These are phyloP conservation scores for Sciurus niger DNA, from an alignment of 2,113 vertebrate species.

Conservation along the genomic window DNA sequence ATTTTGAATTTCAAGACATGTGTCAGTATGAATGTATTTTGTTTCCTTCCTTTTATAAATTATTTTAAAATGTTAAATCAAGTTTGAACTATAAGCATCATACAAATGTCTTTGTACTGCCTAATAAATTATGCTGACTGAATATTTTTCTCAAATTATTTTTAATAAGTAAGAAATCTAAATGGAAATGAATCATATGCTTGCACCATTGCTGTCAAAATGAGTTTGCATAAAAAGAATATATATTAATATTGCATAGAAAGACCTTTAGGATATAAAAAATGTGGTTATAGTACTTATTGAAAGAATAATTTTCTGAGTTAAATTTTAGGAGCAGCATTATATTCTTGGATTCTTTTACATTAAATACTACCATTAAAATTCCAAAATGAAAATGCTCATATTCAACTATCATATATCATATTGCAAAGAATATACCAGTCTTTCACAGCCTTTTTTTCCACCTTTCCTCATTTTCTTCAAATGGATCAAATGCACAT, in stretches of 20 bases:
- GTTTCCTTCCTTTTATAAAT: constrained; percentile 29
- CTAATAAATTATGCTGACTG: constrained; percentile 66
- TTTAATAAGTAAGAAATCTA: constrained; percentile 71
- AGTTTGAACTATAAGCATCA: not conserved
- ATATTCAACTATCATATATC: constrained; percentile 28
- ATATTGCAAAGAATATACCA: not conserved
- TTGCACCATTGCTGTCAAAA: constrained; percentile 56
- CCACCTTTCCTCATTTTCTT: not conserved
- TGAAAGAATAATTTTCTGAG: constrained; percentile 68
- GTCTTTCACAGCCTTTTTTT: not conserved
- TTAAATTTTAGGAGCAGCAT: constrained; percentile 49
- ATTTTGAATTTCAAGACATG: constrained; percentile 77
- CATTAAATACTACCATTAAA: constrained; percentile 56
- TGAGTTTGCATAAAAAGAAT: constrained; percentile 66
- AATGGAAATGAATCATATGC: constrained; percentile 65
- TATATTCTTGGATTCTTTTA: constrained; percentile 58
- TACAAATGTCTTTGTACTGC: not conserved
- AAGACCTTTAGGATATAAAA: constrained; percentile 57
- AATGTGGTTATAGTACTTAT: constrained; percentile 49
- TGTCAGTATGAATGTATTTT: constrained; percentile 60
- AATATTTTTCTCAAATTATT: constrained; percentile 66
- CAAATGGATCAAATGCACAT: not conserved
- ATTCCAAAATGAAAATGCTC: constrained; percentile 28
- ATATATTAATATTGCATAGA: constrained; percentile 67
- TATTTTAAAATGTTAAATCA: constrained; percentile 58